Percentiles rank a stretch among this genome's conserved stretches.
Conservation (phyloP, 2,888 invertebrate genomes). For the Drosophila nr. fundita region DNA sequence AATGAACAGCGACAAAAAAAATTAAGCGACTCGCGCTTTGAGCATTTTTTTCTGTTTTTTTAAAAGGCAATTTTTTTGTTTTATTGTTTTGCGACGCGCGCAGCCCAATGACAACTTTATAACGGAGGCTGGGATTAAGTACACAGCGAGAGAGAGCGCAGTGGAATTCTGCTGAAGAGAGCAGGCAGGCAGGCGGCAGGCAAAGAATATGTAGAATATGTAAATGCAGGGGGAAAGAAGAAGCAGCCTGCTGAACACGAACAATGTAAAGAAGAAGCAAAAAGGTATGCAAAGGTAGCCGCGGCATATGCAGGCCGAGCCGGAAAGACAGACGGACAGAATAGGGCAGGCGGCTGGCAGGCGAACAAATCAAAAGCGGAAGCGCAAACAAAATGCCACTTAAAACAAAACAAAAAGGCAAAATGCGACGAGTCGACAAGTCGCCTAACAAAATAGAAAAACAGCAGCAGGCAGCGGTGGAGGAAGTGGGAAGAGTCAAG, state of each 20-base stretch:
- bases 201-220: constrained; percentile 10
- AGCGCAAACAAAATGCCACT: constrained; percentile 72
- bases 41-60: constrained; percentile 21
- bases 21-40: constrained; percentile 52
- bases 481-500: constrained; percentile 46
- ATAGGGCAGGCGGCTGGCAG: neutral
- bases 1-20: constrained; percentile 11
- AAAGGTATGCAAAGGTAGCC: constrained; percentile 25
- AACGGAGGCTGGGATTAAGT: constrained; percentile 22
- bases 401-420: constrained; percentile 55
- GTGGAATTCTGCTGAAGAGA: constrained; percentile 10
- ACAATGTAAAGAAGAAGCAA: neutral
- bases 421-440: constrained; percentile 36
- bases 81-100: constrained; percentile 73
- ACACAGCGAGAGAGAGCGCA: constrained; percentile 1
- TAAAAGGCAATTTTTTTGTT: constrained; percentile 52
- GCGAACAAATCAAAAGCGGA: constrained; percentile 63
- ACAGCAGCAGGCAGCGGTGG: neutral
- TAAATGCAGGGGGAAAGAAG: constrained; percentile 35
- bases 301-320: constrained; percentile 10
- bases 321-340: neutral
- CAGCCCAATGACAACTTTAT: constrained; percentile 48
- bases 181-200: neutral
- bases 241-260: neutral
- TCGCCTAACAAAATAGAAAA: constrained; percentile 24